phyloP scores from a whole-genome alignment of 2,888 invertebrate genomes.

The Penaeus monodon region DNA sequence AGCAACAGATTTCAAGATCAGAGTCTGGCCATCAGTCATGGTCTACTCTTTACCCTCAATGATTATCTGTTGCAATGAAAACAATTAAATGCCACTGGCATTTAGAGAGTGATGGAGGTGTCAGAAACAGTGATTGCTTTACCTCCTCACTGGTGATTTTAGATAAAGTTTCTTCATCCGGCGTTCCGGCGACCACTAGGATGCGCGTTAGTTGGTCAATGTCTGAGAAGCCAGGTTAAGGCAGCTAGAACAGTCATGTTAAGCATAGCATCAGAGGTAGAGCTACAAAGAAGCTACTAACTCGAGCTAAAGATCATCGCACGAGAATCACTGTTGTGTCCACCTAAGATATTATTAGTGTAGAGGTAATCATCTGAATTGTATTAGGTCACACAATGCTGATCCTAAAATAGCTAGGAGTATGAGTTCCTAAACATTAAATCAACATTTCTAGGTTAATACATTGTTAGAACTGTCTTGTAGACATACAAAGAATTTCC shows the following conservation, averaged over 20 bases:
- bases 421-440: no score
- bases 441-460: no score
- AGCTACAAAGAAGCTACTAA: slow-evolving; percentile 30
- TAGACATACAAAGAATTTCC: no score
- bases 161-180: slow-evolving; percentile 83
- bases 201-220: slow-evolving; percentile 92
- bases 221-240: slow-evolving; percentile 74
- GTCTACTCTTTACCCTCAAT: no score
- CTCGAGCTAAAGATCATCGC: slow-evolving; percentile 5
- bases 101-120: no score
- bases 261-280: slow-evolving; percentile 39
- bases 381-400: no score
- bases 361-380: neutral
- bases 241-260: slow-evolving; percentile 53
- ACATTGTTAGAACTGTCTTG: no score
- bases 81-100: no score
- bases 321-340: neutral
- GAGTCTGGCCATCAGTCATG: no score
- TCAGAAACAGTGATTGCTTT: slow-evolving; percentile 69
- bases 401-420: no score
- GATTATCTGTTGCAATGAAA: no score
- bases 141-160: slow-evolving; percentile 92
- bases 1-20: no score
- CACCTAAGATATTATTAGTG: slow-evolving; percentile 3
- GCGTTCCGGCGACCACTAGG: slow-evolving; percentile 88